Evolutionary conservation across 2,888 invertebrate species (phyloP).

Genomic region (Plagodis dolabraria): DNA sequence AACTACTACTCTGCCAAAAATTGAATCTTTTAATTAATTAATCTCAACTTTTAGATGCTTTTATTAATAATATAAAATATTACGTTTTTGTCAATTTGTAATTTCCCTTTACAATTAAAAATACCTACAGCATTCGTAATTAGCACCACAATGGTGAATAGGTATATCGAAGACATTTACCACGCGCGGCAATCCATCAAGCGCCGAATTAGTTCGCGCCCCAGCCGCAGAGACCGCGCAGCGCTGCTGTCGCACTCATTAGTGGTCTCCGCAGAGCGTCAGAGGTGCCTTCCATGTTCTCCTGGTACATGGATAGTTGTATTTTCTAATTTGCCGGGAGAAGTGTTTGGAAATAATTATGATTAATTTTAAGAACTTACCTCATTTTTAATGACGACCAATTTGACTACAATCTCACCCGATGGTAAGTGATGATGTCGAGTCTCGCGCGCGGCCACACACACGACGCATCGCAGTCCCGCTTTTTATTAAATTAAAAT

Average conservation of each 20-base stretch:
- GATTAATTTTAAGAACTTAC: too few relatives aligned
- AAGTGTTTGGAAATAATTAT: neutral
- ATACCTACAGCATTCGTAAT: slow-evolving; percentile 42
- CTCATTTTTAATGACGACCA: too few relatives aligned
- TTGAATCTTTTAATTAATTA: too few relatives aligned
- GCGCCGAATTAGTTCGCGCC: slow-evolving; percentile 75
- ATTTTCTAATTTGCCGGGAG: slow-evolving; percentile 33
- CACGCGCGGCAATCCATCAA: slow-evolving; percentile 72
- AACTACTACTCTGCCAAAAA: too few relatives aligned
- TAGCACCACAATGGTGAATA: slow-evolving; percentile 43
- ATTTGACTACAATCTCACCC: too few relatives aligned
- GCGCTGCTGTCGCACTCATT: slow-evolving; percentile 79
- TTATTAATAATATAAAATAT: too few relatives aligned
- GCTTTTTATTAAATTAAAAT: too few relatives aligned
- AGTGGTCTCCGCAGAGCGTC: slow-evolving; percentile 63
- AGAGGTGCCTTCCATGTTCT: slow-evolving; percentile 41
- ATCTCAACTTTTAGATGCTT: too few relatives aligned
- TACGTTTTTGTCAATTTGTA: too few relatives aligned
- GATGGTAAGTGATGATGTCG: too few relatives aligned
- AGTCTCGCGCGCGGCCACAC: too few relatives aligned
- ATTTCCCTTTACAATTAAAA: slow-evolving; percentile 19
- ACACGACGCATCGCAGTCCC: too few relatives aligned
- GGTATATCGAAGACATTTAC: slow-evolving; percentile 41
- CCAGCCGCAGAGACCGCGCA: slow-evolving; percentile 67
- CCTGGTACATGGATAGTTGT: slow-evolving; percentile 56